phyloP scores from a whole-genome alignment of 2,888 invertebrate genomes.

The Melanargia galathea region DNA sequence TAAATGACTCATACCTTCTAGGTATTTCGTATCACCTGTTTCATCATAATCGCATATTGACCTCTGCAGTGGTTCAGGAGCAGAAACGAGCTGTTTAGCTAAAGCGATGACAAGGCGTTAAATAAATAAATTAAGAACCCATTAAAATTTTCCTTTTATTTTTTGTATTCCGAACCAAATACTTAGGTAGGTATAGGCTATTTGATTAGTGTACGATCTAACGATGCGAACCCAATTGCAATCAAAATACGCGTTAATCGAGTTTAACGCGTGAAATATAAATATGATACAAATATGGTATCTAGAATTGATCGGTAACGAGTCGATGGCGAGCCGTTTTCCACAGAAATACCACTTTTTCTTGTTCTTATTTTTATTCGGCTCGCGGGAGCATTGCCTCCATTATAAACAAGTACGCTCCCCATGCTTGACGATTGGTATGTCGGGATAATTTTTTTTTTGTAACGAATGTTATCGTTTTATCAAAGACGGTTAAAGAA shows the following conservation, averaged over 20 bases:
- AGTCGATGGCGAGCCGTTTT: slow-evolving; percentile 68
- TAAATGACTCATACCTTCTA: too few relatives aligned
- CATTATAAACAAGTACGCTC: slow-evolving; percentile 59
- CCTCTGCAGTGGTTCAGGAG: too few relatives aligned
- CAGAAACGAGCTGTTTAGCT: too few relatives aligned
- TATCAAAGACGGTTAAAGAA: too few relatives aligned
- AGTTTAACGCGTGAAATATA: slow-evolving; percentile 33
- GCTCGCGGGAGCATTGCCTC: slow-evolving; percentile 73
- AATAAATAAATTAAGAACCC: too few relatives aligned
- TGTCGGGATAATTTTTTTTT: slow-evolving; percentile 34
- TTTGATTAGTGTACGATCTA: slow-evolving; percentile 7
- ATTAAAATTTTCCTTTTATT: too few relatives aligned
- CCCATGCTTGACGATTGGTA: slow-evolving; percentile 47
- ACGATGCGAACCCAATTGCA: slow-evolving; percentile 24
- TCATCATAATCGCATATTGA: too few relatives aligned
- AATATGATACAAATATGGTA: slow-evolving; percentile 41
- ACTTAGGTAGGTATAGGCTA: not conserved
- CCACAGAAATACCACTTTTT: slow-evolving; percentile 67
- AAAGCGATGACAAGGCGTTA: too few relatives aligned
- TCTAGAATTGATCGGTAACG: slow-evolving; percentile 62
- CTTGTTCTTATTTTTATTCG: slow-evolving; percentile 63
- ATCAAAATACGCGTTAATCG: slow-evolving; percentile 31
- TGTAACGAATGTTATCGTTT: not conserved
- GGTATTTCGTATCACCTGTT: too few relatives aligned
- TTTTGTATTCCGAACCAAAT: not conserved